A percentile compares a stretch with the other conserved stretches of the same genome.
These are phyloP conservation scores for Tiaroga cobitis DNA, from an alignment of 2,797 vertebrate genomes.

Conservation along the genomic window DNA sequence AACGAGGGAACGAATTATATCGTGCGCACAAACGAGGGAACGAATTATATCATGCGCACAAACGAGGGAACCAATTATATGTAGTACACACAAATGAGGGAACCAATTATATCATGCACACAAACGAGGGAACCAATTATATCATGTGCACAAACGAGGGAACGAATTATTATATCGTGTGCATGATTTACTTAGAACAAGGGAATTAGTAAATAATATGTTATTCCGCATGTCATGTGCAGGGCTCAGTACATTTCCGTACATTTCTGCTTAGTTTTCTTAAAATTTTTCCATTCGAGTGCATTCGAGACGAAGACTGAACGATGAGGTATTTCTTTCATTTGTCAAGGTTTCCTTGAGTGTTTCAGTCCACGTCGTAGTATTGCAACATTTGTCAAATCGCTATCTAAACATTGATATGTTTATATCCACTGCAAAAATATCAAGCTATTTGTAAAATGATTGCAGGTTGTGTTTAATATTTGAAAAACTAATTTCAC, in stretches of 20 bases:
- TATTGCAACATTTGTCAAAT: background rate
- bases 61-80: too few species aligned
- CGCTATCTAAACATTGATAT: constrained; percentile 21
- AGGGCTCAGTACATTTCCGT: background rate
- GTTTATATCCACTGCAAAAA: constrained; percentile 15
- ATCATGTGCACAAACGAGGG: too few species aligned
- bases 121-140: too few species aligned
- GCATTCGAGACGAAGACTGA: constrained; percentile 16
- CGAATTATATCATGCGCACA: too few species aligned
- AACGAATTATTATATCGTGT: fast-evolving
- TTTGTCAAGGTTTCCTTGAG: constrained; percentile 17
- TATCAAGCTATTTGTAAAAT: constrained; percentile 43
- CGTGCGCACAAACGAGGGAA: too few species aligned
- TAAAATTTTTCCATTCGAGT: constrained; percentile 14
- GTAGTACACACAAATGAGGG: too few species aligned
- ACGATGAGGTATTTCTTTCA: constrained; percentile 43
- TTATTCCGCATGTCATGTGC: background rate
- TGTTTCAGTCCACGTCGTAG: background rate
- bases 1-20: too few species aligned
- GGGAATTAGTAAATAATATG: background rate
- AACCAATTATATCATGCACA: too few species aligned
- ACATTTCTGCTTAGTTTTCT: background rate
- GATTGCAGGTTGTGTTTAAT: constrained; percentile 41
- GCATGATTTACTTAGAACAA: background rate
- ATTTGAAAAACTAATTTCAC: constrained; percentile 31